Evolutionary conservation across 2,888 invertebrate genomes (phyloP), one percentile per base, ranked within the genome.

Genomic region (Euplexia lucipara): DNA sequence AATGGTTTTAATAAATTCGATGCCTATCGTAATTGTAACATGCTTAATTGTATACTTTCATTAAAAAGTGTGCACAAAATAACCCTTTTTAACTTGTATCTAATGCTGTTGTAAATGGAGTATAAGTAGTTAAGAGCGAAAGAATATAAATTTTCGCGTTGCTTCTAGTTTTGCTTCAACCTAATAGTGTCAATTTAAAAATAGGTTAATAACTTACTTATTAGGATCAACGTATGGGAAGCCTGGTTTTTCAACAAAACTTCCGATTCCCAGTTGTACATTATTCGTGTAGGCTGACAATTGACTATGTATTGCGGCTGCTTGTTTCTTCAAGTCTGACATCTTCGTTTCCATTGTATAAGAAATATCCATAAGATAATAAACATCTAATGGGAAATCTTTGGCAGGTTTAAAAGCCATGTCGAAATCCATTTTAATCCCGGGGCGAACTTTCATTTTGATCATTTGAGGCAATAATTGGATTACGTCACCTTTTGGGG

Each of bases 321-420:
- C 96, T 47, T 96, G 91, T 6, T 81, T 86, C 78, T 92, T 95
- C 7, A 97, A 84, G 18, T 87, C 90, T 0, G 89, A 85, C 82
- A 96, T 96, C 82, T 97, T 96, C 9, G 86, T 85, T 52, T 87
- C 89, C 98, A 98, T 98, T 0, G 98, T 97, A 37, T 94, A 91
- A 0, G 98, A 98, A 72, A 97, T 91, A 82, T 98, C 98, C 97
- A 98, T 97, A 34, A 98, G 92, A 85, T 97, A 98, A 86, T 98
- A 98, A n/a, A 98, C 92, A 89, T 98, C 98, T 1, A 98, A 96
- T 0, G 98, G 98, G 86, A 97, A 98, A 89, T 98, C 96, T 77
- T 96, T 92, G 0, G 97, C 97, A 77, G 97, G 97, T 45, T 95
- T 93, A 74, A 96, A 97, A 14, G 88, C 90, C 80, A 97, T 91